Evolutionary conservation across 1,140 invertebrate genomes (phyloP).

Genomic region (Sinonovacula constricta): DNA sequence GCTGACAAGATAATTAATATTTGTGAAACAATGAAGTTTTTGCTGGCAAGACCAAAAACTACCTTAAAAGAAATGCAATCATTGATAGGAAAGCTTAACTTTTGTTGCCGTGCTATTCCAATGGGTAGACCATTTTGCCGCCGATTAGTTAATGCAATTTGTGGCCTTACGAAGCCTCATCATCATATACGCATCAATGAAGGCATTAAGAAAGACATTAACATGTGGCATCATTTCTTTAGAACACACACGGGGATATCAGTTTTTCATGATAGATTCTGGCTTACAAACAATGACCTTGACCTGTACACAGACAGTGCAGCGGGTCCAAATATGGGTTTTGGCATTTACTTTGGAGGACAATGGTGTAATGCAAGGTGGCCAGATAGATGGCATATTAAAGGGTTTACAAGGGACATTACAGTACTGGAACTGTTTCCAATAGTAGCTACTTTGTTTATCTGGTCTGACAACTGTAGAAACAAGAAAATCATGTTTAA

Average conservation of each 20-base stretch:
- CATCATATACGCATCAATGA: conserved; percentile 44
- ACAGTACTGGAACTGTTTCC: conserved; percentile 52
- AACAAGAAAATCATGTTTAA: conserved; percentile 46
- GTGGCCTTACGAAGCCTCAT: conserved; percentile 25
- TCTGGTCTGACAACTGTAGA: conserved; percentile 13
- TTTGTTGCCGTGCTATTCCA: conserved; percentile 42
- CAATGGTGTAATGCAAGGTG: conserved; percentile 47
- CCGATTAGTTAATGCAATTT: conserved; percentile 34
- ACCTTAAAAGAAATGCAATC: conserved; percentile 51
- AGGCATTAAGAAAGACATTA: conserved; percentile 30
- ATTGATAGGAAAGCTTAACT: conserved; percentile 50
- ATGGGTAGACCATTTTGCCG: conserved; percentile 48
- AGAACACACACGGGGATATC: conserved; percentile 31
- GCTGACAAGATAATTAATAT: conserved; percentile 16
- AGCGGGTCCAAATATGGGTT: conserved; percentile 2
- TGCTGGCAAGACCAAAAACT: background rate
- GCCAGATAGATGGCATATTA: conserved; percentile 33
- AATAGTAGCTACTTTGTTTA: conserved; percentile 33
- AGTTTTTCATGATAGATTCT: no score
- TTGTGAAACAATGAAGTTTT: background rate
- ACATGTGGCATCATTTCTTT: conserved; percentile 49
- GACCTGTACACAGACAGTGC: conserved; percentile 46
- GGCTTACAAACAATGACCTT: conserved; percentile 4
- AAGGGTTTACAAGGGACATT: conserved; percentile 33
- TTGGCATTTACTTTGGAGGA: conserved; percentile 41